Evolutionary conservation across 2,888 invertebrate genomes (phyloP).

Genomic region (Venusia cambrica): DNA sequence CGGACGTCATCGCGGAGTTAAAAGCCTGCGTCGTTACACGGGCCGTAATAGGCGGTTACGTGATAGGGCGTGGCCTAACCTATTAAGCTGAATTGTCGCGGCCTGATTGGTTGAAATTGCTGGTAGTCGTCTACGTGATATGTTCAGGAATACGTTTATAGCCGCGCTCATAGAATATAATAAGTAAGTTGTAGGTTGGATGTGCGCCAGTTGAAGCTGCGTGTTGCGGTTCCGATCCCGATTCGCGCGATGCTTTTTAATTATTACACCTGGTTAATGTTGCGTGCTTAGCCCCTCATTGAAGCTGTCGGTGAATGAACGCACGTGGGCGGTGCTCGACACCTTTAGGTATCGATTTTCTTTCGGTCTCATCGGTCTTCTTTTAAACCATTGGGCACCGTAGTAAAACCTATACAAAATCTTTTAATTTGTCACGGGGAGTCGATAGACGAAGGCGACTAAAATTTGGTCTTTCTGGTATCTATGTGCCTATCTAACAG

Average conservation of each 20-base stretch:
- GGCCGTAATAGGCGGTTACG: conserved; percentile 81
- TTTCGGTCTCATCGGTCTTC: too few relatives aligned
- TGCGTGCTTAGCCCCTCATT: conserved; percentile 41
- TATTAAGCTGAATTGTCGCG: conserved; percentile 80
- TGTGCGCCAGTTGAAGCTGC: conserved; percentile 66
- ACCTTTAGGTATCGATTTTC: conserved; percentile 33
- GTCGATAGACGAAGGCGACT: too few relatives aligned
- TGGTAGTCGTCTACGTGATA: conserved; percentile 79
- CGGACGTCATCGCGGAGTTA: conserved; percentile 75
- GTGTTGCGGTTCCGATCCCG: conserved; percentile 65
- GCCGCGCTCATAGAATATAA: conserved; percentile 79
- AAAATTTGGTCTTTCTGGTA: too few relatives aligned
- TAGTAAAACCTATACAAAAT: too few relatives aligned
- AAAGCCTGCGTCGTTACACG: conserved; percentile 80
- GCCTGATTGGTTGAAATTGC: conserved; percentile 80
- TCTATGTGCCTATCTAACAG: too few relatives aligned
- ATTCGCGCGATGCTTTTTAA: conserved; percentile 68
- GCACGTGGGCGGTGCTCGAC: conserved; percentile 39
- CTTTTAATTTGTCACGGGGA: too few relatives aligned
- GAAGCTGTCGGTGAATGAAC: conserved; percentile 48
- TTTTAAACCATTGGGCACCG: too few relatives aligned
- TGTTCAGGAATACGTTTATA: conserved; percentile 80
- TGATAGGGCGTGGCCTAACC: conserved; percentile 78
- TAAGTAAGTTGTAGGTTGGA: conserved; percentile 76
- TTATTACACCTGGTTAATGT: conserved; percentile 56